phyloP scores from a whole-genome alignment of 2,888 invertebrate genomes.

The Monopis laevigella region DNA sequence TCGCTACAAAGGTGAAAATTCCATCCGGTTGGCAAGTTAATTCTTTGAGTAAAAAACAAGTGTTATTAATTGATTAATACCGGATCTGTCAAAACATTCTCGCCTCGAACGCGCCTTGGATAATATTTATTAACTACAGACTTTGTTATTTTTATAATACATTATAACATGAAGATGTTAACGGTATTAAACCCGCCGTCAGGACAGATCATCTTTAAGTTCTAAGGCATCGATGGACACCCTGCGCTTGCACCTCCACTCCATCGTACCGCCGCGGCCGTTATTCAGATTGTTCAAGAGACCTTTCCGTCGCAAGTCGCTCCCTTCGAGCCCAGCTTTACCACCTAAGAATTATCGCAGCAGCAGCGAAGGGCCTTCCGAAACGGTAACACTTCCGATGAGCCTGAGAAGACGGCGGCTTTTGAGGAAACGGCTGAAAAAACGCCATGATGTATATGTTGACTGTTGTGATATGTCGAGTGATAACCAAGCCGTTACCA shows the following conservation, averaged over 20 bases:
- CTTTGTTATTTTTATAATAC: too few relatives aligned
- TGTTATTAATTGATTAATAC: too few relatives aligned
- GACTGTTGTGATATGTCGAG: constrained; percentile 37
- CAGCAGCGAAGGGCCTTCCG: constrained; percentile 59
- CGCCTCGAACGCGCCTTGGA: too few relatives aligned
- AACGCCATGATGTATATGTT: constrained; percentile 57
- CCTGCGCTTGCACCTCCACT: constrained; percentile 65
- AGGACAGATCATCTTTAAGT: constrained; percentile 64
- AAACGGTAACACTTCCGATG: constrained; percentile 45
- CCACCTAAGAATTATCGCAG: constrained; percentile 63
- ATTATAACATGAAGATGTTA: too few relatives aligned
- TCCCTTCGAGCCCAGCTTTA: constrained; percentile 70
- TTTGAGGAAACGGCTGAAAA: constrained; percentile 46
- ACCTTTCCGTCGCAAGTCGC: constrained; percentile 76
- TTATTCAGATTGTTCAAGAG: constrained; percentile 72
- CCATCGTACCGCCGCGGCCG: constrained; percentile 63
- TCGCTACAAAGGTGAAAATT: too few relatives aligned
- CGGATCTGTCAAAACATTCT: too few relatives aligned
- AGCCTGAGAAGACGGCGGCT: constrained; percentile 40
- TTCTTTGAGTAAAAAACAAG: too few relatives aligned
- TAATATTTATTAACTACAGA: too few relatives aligned
- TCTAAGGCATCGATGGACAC: constrained; percentile 59
- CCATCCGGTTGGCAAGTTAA: too few relatives aligned
- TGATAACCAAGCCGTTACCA: constrained; percentile 31
- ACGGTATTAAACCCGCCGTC: constrained; percentile 24